Evolutionary conservation across 2,888 invertebrate genomes (phyloP), one percentile per base, ranked within the genome.

Genomic region (Pristionchus entomophagus): DNA sequence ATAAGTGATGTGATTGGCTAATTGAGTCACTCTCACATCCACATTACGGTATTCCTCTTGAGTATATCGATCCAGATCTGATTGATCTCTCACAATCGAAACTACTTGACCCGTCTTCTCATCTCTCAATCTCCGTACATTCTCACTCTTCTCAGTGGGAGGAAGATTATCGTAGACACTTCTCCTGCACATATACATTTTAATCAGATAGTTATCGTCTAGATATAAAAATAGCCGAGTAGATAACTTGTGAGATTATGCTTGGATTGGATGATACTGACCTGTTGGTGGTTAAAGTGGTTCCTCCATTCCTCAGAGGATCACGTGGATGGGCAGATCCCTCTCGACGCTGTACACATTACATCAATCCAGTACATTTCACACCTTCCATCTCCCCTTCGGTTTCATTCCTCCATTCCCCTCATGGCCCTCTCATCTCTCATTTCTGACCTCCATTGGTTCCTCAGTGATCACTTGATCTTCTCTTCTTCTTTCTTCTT

Each of bases 1-100:
- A 85, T 92, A 88, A 35, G 92, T 92, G 78, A 92, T 88, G 86
- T 92, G 88, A 84, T 92, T 91, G 6, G 89, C 86, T 35, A 90
- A 53, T 56, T 89, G 89, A 5, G 88, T 89, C 73, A 89, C 88
- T 82, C 81, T 14, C 17, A 35, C 82, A 49, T 45, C 45, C 1
- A 32, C 53, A 82, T 38, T 82, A 59, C 59, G 35, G 56, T 56
- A 56, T 29, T 82, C 56, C n/a, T 56, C 53, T 10, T 22, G 49
- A 32, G 49, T 49, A 38, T 78, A 49, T 78, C 51, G 49, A 51
- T 53, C 51, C 41, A 65, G 65, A 45, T 65, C 83, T 29, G 83
- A 65, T 41, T 29, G 41, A 84, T 84, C 83, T 53, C 83, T 59
- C 35, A 62, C 49, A 26, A 84, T 84, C 45, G 83, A 65, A 1